phyloP scores from a whole-genome alignment of 2,113 vertebrate species.

The Alces alces region DNA sequence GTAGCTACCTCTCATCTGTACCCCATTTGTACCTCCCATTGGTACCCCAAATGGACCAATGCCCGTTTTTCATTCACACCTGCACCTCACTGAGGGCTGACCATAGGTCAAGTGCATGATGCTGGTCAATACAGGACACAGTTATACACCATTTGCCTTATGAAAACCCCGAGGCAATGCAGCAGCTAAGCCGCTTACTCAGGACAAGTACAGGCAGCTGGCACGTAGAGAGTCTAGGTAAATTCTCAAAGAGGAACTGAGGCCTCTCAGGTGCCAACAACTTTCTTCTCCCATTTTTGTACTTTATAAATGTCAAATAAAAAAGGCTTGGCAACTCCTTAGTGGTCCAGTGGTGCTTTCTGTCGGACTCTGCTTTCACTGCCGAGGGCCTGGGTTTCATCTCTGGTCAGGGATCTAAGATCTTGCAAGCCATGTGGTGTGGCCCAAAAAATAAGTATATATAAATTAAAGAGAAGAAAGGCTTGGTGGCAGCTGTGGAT shows the following conservation, averaged over 20 bases:
- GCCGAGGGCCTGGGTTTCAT: background rate
- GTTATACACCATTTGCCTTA: background rate
- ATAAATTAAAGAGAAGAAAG: background rate
- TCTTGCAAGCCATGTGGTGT: background rate
- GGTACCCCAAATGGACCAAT: background rate
- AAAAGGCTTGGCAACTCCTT: background rate
- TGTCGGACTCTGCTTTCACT: background rate
- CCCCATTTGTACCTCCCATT: too few relatives aligned
- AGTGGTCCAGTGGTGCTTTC: background rate
- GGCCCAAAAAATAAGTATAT: background rate
- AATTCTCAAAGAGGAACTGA: background rate
- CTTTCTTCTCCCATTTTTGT: background rate
- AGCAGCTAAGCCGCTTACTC: background rate
- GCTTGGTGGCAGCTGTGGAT: background rate
- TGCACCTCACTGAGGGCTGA: background rate
- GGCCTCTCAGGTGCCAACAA: background rate
- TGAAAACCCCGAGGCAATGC: background rate
- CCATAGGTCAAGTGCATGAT: rapidly evolving
- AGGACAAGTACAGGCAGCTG: background rate
- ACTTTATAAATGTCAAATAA: background rate
- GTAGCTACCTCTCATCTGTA: background rate
- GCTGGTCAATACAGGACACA: rapidly evolving
- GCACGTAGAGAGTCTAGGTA: background rate
- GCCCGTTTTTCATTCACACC: background rate
- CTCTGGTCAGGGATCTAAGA: background rate